Conservation (phyloP, 2,888 invertebrate genomes). For the Troides oblongomaculatus region DNA sequence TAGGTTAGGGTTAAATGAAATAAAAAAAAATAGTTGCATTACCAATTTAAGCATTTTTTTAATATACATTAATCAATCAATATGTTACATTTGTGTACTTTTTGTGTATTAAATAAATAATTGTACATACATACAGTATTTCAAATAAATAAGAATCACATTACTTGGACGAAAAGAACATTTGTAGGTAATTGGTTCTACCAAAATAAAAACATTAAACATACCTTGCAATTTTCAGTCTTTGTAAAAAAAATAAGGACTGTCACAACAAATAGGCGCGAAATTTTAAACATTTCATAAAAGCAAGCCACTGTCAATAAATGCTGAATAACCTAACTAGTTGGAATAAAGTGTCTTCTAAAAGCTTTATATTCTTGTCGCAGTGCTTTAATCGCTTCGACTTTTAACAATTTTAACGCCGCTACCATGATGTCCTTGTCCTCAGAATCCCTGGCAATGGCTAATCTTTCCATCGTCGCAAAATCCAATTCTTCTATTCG, state of each 20-base stretch:
- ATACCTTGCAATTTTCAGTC: not conserved
- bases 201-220: no score
- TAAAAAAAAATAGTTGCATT: no score
- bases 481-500: conserved; percentile 69
- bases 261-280: conserved; percentile 42
- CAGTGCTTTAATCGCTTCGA: conserved; percentile 65
- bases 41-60: no score
- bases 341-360: conserved; percentile 56
- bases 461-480: conserved; percentile 64
- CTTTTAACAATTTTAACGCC: conserved; percentile 59
- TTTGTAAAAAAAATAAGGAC: conserved; percentile 17
- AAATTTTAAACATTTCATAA: conserved; percentile 46
- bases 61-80: no score
- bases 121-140: not conserved
- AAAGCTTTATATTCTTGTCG: conserved; percentile 65
- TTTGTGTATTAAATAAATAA: not conserved
- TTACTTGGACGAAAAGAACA: conserved; percentile 9
- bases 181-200: no score
- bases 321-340: conserved; percentile 38
- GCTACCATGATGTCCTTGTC: conserved; percentile 59
- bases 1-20: no score
- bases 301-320: conserved; percentile 42
- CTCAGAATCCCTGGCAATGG: conserved; percentile 55
- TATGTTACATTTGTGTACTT: conserved; percentile 6
- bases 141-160: conserved; percentile 21